A percentile compares a stretch with the other conserved stretches of the same genome.
Evolutionary conservation across 2,113 vertebrate species (phyloP).

Genomic region (Anolis sagrei): DNA sequence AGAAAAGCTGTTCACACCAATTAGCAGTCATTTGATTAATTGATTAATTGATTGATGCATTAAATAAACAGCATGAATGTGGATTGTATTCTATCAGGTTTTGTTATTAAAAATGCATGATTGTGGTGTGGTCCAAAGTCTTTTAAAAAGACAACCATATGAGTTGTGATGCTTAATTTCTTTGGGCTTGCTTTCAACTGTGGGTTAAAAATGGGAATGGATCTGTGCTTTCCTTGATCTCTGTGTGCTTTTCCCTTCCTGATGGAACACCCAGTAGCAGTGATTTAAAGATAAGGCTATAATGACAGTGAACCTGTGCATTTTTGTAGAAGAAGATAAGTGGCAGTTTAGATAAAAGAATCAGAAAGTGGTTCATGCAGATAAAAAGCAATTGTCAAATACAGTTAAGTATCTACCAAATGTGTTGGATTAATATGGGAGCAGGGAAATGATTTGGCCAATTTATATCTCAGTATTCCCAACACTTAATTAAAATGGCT

Average conservation of each 20-base stretch:
- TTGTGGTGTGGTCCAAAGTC: neutral
- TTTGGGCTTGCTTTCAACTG: neutral
- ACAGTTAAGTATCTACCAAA: constrained; percentile 57
- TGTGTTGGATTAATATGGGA: constrained; percentile 61
- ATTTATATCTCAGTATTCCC: constrained; percentile 55
- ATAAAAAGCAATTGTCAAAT: constrained; percentile 55
- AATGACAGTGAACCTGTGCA: constrained; percentile 35
- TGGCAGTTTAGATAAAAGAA: constrained; percentile 42
- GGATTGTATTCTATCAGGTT: constrained; percentile 3
- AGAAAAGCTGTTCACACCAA: neutral
- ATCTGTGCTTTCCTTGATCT: constrained; percentile 32
- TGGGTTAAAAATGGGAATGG: neutral
- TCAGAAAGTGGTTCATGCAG: constrained; percentile 39
- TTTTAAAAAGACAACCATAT: neutral
- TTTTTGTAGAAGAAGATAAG: constrained; percentile 36
- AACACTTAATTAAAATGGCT: constrained; percentile 46
- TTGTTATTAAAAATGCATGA: neutral
- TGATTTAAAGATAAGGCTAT: constrained; percentile 44
- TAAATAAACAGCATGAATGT: neutral
- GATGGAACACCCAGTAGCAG: constrained; percentile 23
- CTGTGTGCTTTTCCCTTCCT: neutral
- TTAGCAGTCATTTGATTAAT: neutral
- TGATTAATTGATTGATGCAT: neutral
- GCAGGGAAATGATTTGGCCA: constrained; percentile 39
- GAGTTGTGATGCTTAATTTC: constrained; percentile 8